These are phyloP conservation scores for Crossaster papposus DNA, from an alignment of 53 echinoderm and acorn worm genomes.

Conservation along the genomic window DNA sequence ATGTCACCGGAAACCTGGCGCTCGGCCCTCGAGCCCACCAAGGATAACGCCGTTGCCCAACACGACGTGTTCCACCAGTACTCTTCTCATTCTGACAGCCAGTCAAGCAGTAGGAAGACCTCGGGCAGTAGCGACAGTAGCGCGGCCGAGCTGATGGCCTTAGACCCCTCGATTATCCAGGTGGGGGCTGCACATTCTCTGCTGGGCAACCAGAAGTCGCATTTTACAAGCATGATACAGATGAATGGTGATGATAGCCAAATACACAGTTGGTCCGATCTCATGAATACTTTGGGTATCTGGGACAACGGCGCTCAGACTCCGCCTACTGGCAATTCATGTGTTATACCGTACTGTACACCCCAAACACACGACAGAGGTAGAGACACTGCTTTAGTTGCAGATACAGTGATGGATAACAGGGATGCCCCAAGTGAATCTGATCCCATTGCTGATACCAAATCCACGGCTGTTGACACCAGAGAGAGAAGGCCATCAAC, in stretches of 20 bases:
- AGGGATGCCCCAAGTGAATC: not conserved
- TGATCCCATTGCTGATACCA: conserved; percentile 50
- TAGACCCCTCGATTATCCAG: conserved; percentile 56
- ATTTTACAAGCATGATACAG: not conserved
- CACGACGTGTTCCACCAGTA: not conserved
- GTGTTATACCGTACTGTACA: not conserved
- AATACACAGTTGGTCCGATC: conserved; percentile 39
- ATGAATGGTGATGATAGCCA: conserved; percentile 4
- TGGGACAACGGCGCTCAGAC: conserved; percentile 21
- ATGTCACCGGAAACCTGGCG: conserved; percentile 66
- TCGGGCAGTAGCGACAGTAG: conserved; percentile 41
- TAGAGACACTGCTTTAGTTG: not conserved
- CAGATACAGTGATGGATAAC: conserved; percentile 32
- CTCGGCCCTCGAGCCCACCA: conserved; percentile 57
- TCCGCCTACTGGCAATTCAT: not conserved
- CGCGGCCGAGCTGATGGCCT: conserved; percentile 42
- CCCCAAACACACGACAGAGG: not conserved
- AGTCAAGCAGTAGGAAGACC: conserved; percentile 26
- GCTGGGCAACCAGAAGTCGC: not conserved
- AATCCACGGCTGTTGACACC: conserved; percentile 55
- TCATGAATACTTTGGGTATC: conserved; percentile 35
- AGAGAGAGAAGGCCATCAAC: conserved; percentile 8
- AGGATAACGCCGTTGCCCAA: conserved; percentile 54
- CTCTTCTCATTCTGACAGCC: not conserved
- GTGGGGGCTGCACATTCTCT: conserved; percentile 31